These are phyloP conservation scores for Heliconius congener DNA, from an alignment of 1,140 invertebrate genomes.

Conservation along the genomic window DNA sequence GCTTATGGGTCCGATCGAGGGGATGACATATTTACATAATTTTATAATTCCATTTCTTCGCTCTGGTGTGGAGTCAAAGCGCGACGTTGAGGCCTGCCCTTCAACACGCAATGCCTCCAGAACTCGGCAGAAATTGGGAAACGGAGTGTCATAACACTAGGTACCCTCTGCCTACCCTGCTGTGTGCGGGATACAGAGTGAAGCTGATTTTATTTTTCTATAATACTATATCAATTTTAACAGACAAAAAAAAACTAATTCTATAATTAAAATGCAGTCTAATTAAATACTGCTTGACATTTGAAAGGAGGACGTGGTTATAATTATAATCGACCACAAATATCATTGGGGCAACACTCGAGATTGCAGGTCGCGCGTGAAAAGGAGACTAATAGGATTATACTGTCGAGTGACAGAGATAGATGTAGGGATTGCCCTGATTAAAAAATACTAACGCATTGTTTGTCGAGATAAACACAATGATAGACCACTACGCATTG, in stretches of 20 bases:
- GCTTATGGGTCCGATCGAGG: too few species aligned
- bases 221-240: background rate
- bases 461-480: slow-evolving; percentile 59
- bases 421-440: slow-evolving; percentile 66
- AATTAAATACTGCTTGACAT: slow-evolving; percentile 79
- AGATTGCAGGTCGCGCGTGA: slow-evolving; percentile 61
- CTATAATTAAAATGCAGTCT: slow-evolving; percentile 74
- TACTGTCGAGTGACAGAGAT: slow-evolving; percentile 56
- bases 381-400: slow-evolving; percentile 52
- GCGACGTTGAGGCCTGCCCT: too few species aligned
- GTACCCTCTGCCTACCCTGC: too few species aligned
- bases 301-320: slow-evolving; percentile 76
- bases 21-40: too few species aligned
- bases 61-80: too few species aligned
- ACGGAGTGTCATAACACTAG: too few species aligned
- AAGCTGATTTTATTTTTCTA: background rate
- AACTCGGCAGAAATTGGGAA: too few species aligned
- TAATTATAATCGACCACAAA: slow-evolving; percentile 81
- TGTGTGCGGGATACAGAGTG: too few species aligned
- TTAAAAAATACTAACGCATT: slow-evolving; percentile 69
- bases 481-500: slow-evolving; percentile 10
- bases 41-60: too few species aligned
- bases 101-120: too few species aligned
- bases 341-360: slow-evolving; percentile 76
- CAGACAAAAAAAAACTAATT: slow-evolving; percentile 53